Evolutionary conservation across 2,113 vertebrate genomes (phyloP), one percentile per base, ranked within the genome.

Genomic region (Eublepharis macularius): DNA sequence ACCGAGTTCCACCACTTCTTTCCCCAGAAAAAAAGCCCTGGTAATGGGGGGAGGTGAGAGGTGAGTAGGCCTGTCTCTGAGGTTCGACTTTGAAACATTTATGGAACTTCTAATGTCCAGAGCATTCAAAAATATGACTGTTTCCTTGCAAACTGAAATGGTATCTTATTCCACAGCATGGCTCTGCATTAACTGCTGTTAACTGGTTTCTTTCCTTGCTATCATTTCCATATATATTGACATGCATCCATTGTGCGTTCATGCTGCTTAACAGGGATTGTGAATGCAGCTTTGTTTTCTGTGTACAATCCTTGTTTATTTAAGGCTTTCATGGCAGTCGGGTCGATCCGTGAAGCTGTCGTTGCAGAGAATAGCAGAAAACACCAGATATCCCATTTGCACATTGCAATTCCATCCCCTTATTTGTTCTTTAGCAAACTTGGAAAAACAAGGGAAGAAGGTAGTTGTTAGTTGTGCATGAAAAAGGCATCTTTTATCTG

Each of bases 291-390:
- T 87, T 69, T 75, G 2, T 75, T 86, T 78, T 79, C 43, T 72
- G 60, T 81, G 1, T 68, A 34, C 45, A 87, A 77, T 74, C 76
- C 13, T 87, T 86, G 88, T 92, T 92, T 77, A 88, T 86, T 47
- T 90, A 0, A 0, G 10, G 63, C 43, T 49, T 69, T 57, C 83
- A 84, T 39, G 29, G 85, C 84, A 81, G 41, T 47, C 90, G 72
- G 45, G 51, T 90, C 83, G 68, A 29, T 47, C 77, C 82, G 69
- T 84, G 63, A 24, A 86, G 24, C 16, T 65, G n/a, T 49, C 69
- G 74, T 47, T 73, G 54, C 69, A 9, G 83, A 85, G 57, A 80
- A 92, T 14, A 65, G 76, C 73, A 12, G 47, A 88, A 88, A 80
- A 32, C 54, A 1, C 10, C 24, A 57, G 65, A 24, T 17, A 4